Conservation (phyloP, 2,113 vertebrate species). For the Pteropus alecto region DNA sequence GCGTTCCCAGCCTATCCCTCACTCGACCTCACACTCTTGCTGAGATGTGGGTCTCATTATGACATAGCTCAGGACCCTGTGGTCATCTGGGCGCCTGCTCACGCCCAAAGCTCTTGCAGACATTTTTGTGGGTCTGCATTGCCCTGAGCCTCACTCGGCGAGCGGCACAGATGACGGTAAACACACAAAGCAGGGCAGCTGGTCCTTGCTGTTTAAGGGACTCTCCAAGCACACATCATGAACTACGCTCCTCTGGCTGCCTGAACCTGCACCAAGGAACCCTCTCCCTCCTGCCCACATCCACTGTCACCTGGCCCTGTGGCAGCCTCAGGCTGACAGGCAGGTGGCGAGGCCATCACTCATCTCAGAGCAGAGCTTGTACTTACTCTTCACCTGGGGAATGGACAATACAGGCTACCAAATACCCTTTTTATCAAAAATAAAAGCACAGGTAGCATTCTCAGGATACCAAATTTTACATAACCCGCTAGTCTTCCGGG, state of each 20-base stretch:
- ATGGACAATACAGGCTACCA: fast-evolving
- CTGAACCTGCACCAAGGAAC: background rate
- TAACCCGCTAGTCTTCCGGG: no score
- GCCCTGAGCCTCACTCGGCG: background rate
- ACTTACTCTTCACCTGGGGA: background rate
- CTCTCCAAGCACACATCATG: background rate
- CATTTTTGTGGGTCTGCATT: background rate
- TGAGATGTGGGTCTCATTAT: fast-evolving
- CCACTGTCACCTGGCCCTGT: fast-evolving
- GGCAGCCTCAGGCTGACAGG: fast-evolving
- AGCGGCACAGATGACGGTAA: background rate
- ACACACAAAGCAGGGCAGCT: background rate
- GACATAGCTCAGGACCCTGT: fast-evolving
- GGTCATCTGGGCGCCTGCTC: fast-evolving
- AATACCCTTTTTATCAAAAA: background rate
- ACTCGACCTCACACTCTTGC: fast-evolving
- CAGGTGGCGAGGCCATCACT: background rate
- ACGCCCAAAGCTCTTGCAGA: background rate
- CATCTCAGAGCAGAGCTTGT: fast-evolving
- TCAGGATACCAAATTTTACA: background rate
- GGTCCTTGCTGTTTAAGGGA: conserved; percentile 43
- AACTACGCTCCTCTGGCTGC: background rate
- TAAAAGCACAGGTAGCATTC: background rate
- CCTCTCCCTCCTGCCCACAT: no score
- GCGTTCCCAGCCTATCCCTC: no score